These are phyloP conservation scores for Brevipalpus yothersi DNA, from an alignment of 1,140 invertebrate genomes.

Conservation along the genomic window DNA sequence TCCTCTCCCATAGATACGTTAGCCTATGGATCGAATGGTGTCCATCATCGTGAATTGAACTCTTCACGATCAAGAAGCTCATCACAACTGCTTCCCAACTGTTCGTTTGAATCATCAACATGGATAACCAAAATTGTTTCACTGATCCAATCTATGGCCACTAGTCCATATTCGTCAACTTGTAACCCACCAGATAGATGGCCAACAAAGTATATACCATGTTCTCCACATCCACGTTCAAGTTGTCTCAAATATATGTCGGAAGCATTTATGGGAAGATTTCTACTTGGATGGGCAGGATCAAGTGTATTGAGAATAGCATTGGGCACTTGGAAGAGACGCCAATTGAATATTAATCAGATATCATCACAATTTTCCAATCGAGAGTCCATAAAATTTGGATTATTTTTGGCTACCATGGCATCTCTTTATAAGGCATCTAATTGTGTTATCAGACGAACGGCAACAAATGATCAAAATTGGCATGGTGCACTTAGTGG, in stretches of 20 bases:
- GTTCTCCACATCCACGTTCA: neutral
- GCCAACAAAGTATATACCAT: neutral
- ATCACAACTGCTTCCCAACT: no score
- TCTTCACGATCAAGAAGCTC: no score
- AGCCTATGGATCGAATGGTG: no score
- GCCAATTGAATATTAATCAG: neutral
- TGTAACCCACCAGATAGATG: no score
- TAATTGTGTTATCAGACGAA: slow-evolving; percentile 9
- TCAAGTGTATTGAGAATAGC: neutral
- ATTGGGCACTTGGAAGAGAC: neutral
- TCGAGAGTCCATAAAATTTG: neutral
- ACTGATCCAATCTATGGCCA: no score
- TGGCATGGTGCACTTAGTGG: slow-evolving; percentile 10
- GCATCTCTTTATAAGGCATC: neutral
- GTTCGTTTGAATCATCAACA: no score
- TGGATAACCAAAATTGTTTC: no score
- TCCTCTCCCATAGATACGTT: no score
- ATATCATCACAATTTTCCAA: no score
- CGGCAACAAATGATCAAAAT: neutral
- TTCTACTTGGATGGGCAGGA: neutral
- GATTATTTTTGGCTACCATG: neutral
- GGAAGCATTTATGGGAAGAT: neutral
- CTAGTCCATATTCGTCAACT: no score
- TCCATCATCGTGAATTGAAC: no score
- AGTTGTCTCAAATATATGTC: neutral